Evolutionary conservation across 2,797 vertebrate genomes (phyloP).

Genomic region (Mallotus villosus): DNA sequence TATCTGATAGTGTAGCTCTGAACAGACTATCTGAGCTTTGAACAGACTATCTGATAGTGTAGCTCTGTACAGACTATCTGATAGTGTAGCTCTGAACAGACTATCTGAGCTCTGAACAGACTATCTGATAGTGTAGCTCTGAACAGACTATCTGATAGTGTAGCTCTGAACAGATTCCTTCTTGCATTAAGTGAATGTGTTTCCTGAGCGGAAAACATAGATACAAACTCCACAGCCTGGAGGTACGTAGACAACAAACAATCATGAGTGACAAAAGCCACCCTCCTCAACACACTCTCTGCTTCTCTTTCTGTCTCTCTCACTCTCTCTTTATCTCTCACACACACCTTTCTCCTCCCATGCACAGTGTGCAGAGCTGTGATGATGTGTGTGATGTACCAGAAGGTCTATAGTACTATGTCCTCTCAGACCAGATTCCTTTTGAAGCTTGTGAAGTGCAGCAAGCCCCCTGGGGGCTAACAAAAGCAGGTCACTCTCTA

Average conservation of each 20-base stretch:
- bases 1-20: background rate
- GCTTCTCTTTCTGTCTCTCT: slow-evolving; percentile 1
- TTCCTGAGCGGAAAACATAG: slow-evolving; percentile 38
- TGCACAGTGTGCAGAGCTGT: too few relatives aligned
- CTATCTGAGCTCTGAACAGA: too few relatives aligned
- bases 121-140: too few relatives aligned
- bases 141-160: too few relatives aligned
- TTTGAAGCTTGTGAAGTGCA: slow-evolving; percentile 31
- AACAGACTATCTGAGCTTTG: too few relatives aligned
- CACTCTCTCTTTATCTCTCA: slow-evolving; percentile 1
- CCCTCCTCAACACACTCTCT: background rate
- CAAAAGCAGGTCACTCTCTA: slow-evolving; percentile 58
- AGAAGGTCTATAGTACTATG: background rate
- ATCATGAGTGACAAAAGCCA: slow-evolving; percentile 40
- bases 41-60: too few relatives aligned
- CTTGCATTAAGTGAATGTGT: slow-evolving; percentile 15
- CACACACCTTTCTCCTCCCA: background rate
- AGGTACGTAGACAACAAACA: slow-evolving; percentile 26
- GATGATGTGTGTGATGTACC: too few relatives aligned
- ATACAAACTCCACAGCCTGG: slow-evolving; percentile 34
- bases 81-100: too few relatives aligned
- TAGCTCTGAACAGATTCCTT: slow-evolving; percentile 3
- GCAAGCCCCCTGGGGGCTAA: slow-evolving; percentile 42
- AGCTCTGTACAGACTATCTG: too few relatives aligned
- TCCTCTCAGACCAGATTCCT: background rate